Evolutionary conservation across 2,888 invertebrate genomes (phyloP), one percentile per base, ranked within the genome.

Genomic region (Lomographa bimaculata): DNA sequence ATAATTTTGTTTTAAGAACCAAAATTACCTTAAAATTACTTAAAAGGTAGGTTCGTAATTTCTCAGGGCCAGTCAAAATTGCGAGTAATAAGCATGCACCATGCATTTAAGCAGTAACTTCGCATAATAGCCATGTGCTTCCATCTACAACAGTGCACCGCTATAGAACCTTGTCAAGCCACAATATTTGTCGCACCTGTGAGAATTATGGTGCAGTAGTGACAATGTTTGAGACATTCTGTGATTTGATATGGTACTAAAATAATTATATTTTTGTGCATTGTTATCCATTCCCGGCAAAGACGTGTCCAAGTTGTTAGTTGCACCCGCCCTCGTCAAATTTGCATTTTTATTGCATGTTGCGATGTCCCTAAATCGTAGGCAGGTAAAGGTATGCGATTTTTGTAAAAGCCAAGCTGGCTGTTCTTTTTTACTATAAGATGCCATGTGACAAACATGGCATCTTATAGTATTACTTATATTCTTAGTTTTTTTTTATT

Each of bases 291-390:
- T 46, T 48, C 43, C 43, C 32, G 46, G 42, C 40, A 50, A 41
- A 36, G 45, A 32, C 45, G 37, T 41, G 48, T 39, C 28, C 21
- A 5, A 45, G 39, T 44, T 24, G 39, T 42, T 37, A 39, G 36
- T 9, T 61, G 60, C 56, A 62, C 60, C 60, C 59, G 58, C 63
- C 57, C 60, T 65, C 63, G 49, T 44, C 57, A 43, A 43, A 69
- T 75, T 75, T 65, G 57, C 66, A 70, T 74, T 70, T 78, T 72
- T 75, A 77, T 74, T 70, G 62, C 69, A 52, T 52, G 55, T 49
- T 39, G 53, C 46, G 52, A 46, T 56, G 50, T 52, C 38, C 42
- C 33, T 50, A 27, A 46, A 48, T 44, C 44, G 34, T 35, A 35
- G 32, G 20, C 37, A 37, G 26, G 34, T 34, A 37, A 26, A 27